phyloP scores from a whole-genome alignment of 2,113 vertebrate genomes.

The Tetraodon nigroviridis region DNA sequence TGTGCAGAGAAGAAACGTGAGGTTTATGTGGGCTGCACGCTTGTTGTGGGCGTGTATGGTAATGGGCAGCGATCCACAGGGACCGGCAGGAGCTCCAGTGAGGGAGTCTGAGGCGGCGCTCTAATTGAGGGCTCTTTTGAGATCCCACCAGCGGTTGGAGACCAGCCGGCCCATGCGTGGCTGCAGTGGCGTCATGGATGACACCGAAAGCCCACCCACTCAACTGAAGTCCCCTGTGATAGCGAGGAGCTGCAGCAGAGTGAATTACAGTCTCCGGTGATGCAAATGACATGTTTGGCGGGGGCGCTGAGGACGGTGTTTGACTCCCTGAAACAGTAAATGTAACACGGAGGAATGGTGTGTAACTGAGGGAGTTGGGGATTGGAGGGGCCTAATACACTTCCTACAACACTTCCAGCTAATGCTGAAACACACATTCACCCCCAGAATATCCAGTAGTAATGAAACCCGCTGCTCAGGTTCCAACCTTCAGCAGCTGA shows the following conservation, averaged over 20 bases:
- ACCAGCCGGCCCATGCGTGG: too few species aligned
- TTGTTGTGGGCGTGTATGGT: too few species aligned
- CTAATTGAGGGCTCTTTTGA: not conserved
- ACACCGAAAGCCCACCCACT: not conserved
- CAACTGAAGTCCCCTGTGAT: not conserved
- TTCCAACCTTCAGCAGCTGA: too few species aligned
- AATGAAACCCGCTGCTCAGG: too few species aligned
- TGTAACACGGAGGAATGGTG: not conserved
- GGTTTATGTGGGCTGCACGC: too few species aligned
- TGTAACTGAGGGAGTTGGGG: not conserved
- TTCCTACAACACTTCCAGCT: too few species aligned
- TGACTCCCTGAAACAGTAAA: not conserved
- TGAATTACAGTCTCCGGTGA: not conserved
- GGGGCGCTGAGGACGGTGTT: not conserved
- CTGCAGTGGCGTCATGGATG: not conserved
- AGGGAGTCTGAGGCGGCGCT: too few species aligned
- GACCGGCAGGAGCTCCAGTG: too few species aligned
- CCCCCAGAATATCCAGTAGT: too few species aligned
- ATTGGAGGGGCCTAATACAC: not conserved
- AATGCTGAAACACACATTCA: too few species aligned
- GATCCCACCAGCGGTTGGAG: not conserved
- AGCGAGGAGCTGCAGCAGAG: not conserved
- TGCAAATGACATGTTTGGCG: not conserved
- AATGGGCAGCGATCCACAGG: too few species aligned
- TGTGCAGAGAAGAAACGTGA: too few species aligned